Evolutionary conservation across 2,113 vertebrate genomes (phyloP).

Genomic region (Pteruthius melanotis): DNA sequence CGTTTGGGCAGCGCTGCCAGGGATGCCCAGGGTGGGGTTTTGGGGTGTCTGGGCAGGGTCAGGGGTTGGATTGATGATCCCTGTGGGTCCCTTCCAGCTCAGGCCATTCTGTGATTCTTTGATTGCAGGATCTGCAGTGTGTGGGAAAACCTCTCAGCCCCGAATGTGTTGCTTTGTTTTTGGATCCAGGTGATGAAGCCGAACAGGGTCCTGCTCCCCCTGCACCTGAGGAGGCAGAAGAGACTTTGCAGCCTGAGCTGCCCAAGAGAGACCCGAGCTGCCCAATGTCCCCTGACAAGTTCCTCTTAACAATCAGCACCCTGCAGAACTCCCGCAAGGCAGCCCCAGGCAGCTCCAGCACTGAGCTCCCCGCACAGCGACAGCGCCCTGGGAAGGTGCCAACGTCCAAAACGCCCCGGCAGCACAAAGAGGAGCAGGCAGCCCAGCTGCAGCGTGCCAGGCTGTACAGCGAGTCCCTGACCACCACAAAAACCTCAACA

Average conservation of each 20-base stretch:
- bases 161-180: neutral
- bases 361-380: conserved; percentile 44
- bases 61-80: rapidly evolving
- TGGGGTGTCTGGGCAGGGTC: neutral
- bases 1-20: rapidly evolving
- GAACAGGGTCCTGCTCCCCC: neutral
- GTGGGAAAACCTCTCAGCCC: neutral
- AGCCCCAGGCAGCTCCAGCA: conserved; percentile 28
- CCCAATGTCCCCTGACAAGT: conserved; percentile 33
- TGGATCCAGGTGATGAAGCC: neutral
- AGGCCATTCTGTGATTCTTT: neutral
- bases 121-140: neutral
- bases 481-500: conserved; percentile 17
- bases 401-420: neutral
- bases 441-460: neutral
- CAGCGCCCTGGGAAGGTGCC: neutral
- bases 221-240: conserved; percentile 21
- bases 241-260: neutral
- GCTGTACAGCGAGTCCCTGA: neutral
- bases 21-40: neutral
- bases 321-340: conserved; percentile 45
- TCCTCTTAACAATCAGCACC: conserved; percentile 68
- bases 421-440: neutral
- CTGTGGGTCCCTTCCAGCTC: neutral
- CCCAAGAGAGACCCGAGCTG: conserved; percentile 23